Evolutionary conservation across 2,797 vertebrate species (phyloP).

Genomic region (Hyperoplus immaculatus): DNA sequence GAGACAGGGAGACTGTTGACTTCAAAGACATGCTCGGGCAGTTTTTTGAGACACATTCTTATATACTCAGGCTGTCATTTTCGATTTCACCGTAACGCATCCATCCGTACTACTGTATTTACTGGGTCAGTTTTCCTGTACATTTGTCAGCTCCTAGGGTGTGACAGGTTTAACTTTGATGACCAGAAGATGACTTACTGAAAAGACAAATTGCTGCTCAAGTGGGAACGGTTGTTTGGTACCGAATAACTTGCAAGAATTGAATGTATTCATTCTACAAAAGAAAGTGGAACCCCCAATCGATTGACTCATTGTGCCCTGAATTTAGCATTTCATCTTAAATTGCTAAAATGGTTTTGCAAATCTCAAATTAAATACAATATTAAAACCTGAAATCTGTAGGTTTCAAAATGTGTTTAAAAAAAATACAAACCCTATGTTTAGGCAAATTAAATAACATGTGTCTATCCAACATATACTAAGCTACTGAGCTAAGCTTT

Average conservation of each 20-base stretch:
- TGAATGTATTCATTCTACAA: background rate
- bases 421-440: too few relatives aligned
- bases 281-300: background rate
- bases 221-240: background rate
- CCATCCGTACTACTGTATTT: slow-evolving; percentile 11
- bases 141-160: slow-evolving; percentile 24
- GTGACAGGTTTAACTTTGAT: slow-evolving; percentile 43
- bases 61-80: slow-evolving; percentile 51
- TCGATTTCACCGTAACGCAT: slow-evolving; percentile 27
- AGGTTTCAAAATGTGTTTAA: too few relatives aligned
- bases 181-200: background rate
- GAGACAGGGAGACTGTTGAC: slow-evolving; percentile 50
- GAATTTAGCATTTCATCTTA: background rate
- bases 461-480: too few relatives aligned
- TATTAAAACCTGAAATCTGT: background rate
- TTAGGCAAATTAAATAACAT: too few relatives aligned
- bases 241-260: background rate
- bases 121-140: slow-evolving; percentile 13
- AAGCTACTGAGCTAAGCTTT: too few relatives aligned
- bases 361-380: background rate
- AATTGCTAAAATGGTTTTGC: background rate
- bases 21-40: slow-evolving; percentile 55
- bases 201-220: background rate
- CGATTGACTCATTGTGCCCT: background rate
- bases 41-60: slow-evolving; percentile 43